Conservation (phyloP, 1,140 invertebrate species). For the Arctopsyche grandis region DNA sequence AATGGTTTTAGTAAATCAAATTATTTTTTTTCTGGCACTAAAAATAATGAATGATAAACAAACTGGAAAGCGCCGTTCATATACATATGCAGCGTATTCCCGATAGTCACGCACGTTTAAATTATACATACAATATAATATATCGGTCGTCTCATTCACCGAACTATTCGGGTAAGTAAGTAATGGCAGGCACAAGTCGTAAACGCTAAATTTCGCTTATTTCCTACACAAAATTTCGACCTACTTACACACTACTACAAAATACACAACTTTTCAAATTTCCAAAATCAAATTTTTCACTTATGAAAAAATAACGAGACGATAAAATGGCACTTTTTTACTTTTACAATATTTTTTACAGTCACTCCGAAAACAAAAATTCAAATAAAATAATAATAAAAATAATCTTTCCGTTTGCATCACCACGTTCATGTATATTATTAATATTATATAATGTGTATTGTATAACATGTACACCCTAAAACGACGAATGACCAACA, state of each 20-base stretch:
- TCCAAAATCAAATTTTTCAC: neutral
- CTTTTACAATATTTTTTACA: neutral
- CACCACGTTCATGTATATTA: too few relatives aligned
- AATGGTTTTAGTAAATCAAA: neutral
- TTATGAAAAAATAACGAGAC: constrained; percentile 15
- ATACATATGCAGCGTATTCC: too few relatives aligned
- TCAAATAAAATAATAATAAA: constrained; percentile 5
- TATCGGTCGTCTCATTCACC: constrained; percentile 24
- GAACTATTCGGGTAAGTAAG: constrained; percentile 33
- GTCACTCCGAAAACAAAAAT: constrained; percentile 30
- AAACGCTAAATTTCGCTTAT: constrained; percentile 34
- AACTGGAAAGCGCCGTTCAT: too few relatives aligned
- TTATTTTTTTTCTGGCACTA: too few relatives aligned
- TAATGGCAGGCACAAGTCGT: constrained; percentile 44
- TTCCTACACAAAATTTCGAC: constrained; percentile 13
- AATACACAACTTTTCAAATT: constrained; percentile 18
- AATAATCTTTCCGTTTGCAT: neutral
- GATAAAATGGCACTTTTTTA: constrained; percentile 39
- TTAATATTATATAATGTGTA: too few relatives aligned
- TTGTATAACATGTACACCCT: neutral
- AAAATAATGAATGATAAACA: too few relatives aligned
- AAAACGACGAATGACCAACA: neutral
- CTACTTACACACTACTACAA: constrained; percentile 31
- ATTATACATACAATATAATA: neutral
- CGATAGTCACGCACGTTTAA: neutral